These are phyloP conservation scores for Acanthis flammea DNA, from an alignment of 2,797 vertebrate species.

Conservation along the genomic window DNA sequence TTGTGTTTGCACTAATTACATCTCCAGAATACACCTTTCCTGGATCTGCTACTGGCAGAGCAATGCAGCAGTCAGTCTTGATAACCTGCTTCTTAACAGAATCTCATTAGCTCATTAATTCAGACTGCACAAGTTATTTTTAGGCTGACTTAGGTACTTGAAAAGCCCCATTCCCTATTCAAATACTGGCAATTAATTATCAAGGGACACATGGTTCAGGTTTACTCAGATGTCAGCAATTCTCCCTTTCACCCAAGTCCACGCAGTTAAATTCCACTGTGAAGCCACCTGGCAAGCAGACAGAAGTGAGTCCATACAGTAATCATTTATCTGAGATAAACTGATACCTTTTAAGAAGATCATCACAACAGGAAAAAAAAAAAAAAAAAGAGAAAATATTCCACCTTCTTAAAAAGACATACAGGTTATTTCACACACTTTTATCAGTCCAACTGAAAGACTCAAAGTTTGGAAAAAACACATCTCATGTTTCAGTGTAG, in stretches of 20 bases:
- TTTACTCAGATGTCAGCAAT: background rate
- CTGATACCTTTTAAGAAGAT: background rate
- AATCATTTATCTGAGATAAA: background rate
- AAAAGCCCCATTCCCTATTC: background rate
- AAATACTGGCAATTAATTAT: background rate
- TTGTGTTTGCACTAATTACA: background rate
- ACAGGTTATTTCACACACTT: background rate
- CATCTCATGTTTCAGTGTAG: background rate
- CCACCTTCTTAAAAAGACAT: background rate
- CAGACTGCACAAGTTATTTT: background rate
- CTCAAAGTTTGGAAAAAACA: background rate
- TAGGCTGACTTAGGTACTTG: background rate
- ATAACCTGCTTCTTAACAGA: fast-evolving
- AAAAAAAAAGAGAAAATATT: background rate
- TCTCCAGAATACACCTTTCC: background rate
- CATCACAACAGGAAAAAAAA: background rate
- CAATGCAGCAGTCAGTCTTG: background rate
- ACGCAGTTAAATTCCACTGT: background rate
- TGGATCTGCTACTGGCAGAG: background rate
- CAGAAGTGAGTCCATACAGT: background rate
- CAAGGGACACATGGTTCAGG: background rate
- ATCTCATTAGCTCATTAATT: background rate
- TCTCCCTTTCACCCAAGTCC: background rate
- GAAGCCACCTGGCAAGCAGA: background rate
- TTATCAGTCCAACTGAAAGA: background rate